Percentiles rank a stretch among this genome's conserved stretches.
phyloP scores from a whole-genome alignment of 2,113 vertebrate species.

The Steatornis caripensis region DNA sequence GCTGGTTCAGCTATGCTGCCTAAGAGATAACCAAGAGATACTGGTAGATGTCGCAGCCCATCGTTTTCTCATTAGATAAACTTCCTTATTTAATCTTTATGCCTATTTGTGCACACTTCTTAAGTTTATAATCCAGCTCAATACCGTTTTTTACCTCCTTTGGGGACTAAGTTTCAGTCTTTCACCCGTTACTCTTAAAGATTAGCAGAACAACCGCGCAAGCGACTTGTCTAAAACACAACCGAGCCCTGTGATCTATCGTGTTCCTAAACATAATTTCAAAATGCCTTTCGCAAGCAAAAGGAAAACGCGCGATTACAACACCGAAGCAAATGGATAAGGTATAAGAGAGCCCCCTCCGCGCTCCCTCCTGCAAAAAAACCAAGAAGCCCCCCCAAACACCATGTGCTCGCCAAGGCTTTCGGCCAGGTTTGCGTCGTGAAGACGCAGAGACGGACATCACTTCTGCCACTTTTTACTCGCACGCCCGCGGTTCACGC shows the following conservation, averaged over 20 bases:
- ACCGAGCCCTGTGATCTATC: fast-evolving
- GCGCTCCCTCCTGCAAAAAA: too few relatives aligned
- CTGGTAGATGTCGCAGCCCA: fast-evolving
- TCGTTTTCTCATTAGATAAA: background rate
- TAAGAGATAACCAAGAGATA: background rate
- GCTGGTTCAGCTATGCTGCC: background rate
- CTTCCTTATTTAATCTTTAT: background rate
- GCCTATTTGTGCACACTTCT: background rate
- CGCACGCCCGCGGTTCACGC: fast-evolving
- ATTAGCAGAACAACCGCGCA: fast-evolving
- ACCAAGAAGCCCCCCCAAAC: too few relatives aligned
- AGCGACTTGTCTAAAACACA: background rate
- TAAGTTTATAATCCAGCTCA: background rate
- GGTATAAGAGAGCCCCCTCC: fast-evolving
- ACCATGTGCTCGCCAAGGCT: background rate
- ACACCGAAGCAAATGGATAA: fast-evolving
- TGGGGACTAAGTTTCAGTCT: background rate
- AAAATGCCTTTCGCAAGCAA: background rate
- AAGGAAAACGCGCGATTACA: background rate
- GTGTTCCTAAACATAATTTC: fast-evolving
- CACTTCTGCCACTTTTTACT: background rate
- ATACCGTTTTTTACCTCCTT: background rate
- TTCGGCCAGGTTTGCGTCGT: fast-evolving
- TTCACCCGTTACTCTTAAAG: background rate
- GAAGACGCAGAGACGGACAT: background rate